phyloP scores from a whole-genome alignment of 2,113 vertebrate species.

The Crocuta crocuta region DNA sequence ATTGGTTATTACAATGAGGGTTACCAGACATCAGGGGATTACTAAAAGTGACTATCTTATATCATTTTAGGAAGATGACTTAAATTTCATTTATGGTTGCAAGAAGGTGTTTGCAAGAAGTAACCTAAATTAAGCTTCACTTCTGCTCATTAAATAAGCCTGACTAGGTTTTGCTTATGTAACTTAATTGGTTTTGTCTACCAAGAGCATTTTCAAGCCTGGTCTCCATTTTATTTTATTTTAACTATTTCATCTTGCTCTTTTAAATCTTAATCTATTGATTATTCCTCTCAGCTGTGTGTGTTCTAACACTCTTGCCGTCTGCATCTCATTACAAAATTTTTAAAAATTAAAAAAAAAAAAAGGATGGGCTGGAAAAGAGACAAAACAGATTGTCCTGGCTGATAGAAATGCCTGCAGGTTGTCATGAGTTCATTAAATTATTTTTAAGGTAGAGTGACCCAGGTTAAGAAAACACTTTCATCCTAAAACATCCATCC shows the following conservation, averaged over 20 bases:
- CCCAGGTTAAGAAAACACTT: background rate
- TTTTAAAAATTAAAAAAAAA: background rate
- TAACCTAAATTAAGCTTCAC: background rate
- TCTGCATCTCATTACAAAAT: background rate
- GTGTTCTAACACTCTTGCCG: background rate
- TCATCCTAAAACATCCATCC: background rate
- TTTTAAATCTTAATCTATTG: background rate
- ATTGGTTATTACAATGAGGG: background rate
- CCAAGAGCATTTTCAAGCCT: background rate
- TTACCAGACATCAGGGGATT: background rate
- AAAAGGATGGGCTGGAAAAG: background rate
- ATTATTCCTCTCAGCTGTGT: background rate
- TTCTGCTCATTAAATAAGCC: background rate
- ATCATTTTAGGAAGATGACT: background rate
- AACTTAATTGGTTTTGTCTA: background rate
- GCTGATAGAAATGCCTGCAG: background rate
- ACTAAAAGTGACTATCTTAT: background rate
- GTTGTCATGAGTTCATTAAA: background rate
- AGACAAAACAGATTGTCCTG: background rate
- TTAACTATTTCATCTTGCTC: background rate
- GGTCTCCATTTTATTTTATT: background rate
- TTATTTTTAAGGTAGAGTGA: background rate
- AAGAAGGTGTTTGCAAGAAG: background rate
- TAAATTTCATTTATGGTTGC: slow-evolving; percentile 3
- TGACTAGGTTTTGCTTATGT: background rate